Base-by-base conservation (phyloP, 2,113 vertebrate species). In the Cinclus mexicanus region DNA sequence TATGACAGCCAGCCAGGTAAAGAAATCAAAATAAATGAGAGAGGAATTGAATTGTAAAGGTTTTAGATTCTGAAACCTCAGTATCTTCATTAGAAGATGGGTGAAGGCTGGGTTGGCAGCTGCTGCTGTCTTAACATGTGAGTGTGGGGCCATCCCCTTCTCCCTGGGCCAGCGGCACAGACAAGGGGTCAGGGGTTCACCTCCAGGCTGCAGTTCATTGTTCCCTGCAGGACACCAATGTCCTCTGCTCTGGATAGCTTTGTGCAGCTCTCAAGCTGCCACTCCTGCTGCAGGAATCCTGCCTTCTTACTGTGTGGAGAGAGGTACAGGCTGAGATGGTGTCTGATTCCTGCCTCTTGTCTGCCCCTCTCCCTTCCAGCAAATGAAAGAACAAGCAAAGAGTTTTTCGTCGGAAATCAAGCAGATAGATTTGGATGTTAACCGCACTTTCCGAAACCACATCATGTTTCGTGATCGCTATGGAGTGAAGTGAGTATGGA, bases 391-490 rank as follows among this genome's bases (percentile, higher is more conserved):
- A 81, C 98, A 99, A 96, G 99, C 99, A 11, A 98, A 98, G 49
- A 97, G 71, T 69, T 98, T 97, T 95, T 99, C 99, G 3, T 97
- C 98, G 0, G 99, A 99, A 96, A 99, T 99, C 93, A 99, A 99
- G 91, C 99, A 99, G 97, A 99, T 99, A 10, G 99, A 99, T 87
- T 83, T 99, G 70, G 99, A 99, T 3, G 98, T 99, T 69, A 99
- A 99, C 97, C 98, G 99, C 87, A 99, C 99, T 46, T 99, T 99
- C 95, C 98, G 99, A 60, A 99, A 99, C 97, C 98, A 99, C 95
- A 98, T 99, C 96, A 99, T 99, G 99, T 99, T 99, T 78, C 98
- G 98, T 97, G 98, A 99, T 42, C 98, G 99, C 93, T 99, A 99
- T 6, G 99, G 99, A 91, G 98, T 99, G 93, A 99, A 98, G 99